Evolutionary conservation across 2,113 vertebrate species (phyloP), one percentile per base, ranked within the genome.

Genomic region (Ancistrus triradiatus): DNA sequence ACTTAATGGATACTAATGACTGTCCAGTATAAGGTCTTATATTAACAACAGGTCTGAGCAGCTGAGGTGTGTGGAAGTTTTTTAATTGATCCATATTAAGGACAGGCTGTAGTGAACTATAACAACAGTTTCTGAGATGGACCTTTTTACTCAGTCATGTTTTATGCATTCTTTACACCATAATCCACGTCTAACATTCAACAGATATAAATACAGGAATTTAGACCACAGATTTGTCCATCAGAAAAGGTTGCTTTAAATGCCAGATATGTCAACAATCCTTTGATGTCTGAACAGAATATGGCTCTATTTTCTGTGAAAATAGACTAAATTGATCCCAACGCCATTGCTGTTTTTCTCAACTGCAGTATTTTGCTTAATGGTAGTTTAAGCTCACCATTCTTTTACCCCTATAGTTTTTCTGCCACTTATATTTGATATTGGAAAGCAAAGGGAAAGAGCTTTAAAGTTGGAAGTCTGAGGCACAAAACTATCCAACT

Each of bases 391-490:
- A 31, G 3, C 3, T n/a, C 8, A 28, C n/a, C 27, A 31, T 2
- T n/a, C 37, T 63, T 24, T 64, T 15, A 58, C 53, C 37, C 13
- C 25, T 25, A 7, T 47, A 19, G 27, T 42, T 47, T 24, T 60
- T 13, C 17, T 61, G 13, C 22, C 15, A 24, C 22, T 58, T 7
- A 7, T 72, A 69, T 77, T 78, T 76, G 70, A 70, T 78, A 69
- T 62, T 63, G 0, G 17, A 28, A 46, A 37, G 53, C 35, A 51
- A 60, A 46, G 31, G 6, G 18, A n/a, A 14, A 2, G 10, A 66
- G 71, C 72, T 78, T 79, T 79, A 66, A 42, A 42, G 38, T n/a
- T 42, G 4, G 38, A 15, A n/a, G 13, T 15, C 38, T 42, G 38
- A 42, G n/a, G 38, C 38, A 42, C 38, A 42, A n/a, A n/a, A 3